Evolutionary conservation across 2,888 invertebrate genomes (phyloP).

Genomic region (Parelbella ahira): DNA sequence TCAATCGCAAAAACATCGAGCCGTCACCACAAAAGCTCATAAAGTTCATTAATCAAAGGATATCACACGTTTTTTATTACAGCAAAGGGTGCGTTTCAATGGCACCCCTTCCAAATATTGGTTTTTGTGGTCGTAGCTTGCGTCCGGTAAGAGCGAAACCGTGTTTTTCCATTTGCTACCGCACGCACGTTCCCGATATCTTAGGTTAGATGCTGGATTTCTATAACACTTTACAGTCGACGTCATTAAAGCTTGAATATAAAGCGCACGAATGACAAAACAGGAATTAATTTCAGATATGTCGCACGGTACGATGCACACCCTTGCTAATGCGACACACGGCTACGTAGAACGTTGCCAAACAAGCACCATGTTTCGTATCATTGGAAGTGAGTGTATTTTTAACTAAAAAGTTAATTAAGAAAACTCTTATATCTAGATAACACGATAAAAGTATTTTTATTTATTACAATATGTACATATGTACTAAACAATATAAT

Average conservation of each 20-base stretch:
- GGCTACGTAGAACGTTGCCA: not conserved
- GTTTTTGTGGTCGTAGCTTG: slow-evolving; percentile 63
- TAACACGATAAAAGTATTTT: too few relatives aligned
- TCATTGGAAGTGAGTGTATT: too few relatives aligned
- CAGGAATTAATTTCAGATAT: slow-evolving; percentile 79
- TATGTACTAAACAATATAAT: too few relatives aligned
- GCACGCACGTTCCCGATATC: slow-evolving; percentile 64
- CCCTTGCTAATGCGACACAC: slow-evolving; percentile 41
- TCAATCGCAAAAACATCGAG: slow-evolving; percentile 25
- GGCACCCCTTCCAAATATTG: slow-evolving; percentile 77
- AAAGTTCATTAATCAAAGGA: slow-evolving; percentile 69
- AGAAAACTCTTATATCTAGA: too few relatives aligned
- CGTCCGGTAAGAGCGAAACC: slow-evolving; percentile 77
- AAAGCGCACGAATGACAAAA: slow-evolving; percentile 79
- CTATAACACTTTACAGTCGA: slow-evolving; percentile 69
- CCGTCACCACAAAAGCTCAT: slow-evolving; percentile 38
- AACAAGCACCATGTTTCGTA: too few relatives aligned
- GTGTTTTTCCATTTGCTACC: slow-evolving; percentile 71
- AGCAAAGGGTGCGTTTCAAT: slow-evolving; percentile 71
- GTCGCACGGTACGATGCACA: slow-evolving; percentile 71
- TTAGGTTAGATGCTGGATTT: slow-evolving; percentile 54
- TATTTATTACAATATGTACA: too few relatives aligned
- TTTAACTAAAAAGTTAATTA: too few relatives aligned
- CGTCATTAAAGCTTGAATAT: slow-evolving; percentile 74
- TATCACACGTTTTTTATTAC: slow-evolving; percentile 64